These are phyloP conservation scores for Charaxes varanes DNA, from an alignment of 1,140 invertebrate species.

Conservation along the genomic window DNA sequence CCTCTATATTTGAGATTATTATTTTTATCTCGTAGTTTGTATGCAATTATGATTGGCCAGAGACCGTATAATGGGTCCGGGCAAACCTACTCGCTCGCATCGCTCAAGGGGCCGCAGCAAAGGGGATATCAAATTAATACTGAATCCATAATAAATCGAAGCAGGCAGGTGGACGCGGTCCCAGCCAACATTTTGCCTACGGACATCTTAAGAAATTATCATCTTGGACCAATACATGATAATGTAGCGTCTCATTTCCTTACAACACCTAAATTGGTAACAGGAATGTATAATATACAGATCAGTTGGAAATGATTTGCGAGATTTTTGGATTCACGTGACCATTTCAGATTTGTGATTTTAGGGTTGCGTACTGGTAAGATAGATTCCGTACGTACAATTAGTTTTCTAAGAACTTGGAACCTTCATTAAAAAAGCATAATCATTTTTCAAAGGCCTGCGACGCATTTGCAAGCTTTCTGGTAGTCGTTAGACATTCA, in stretches of 20 bases:
- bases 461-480: no score
- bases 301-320: conserved; percentile 22
- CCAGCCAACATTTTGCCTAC: conserved; percentile 58
- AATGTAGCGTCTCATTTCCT: conserved; percentile 25
- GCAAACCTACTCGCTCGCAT: conserved; percentile 53
- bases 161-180: conserved; percentile 64
- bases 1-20: no score
- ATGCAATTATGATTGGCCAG: conserved; percentile 67
- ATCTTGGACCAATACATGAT: conserved; percentile 38
- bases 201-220: conserved; percentile 68
- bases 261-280: conserved; percentile 27
- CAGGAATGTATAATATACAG: conserved; percentile 32
- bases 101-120: conserved; percentile 65
- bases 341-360: no score
- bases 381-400: no score
- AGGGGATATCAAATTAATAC: conserved; percentile 74
- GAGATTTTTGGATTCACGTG: conserved; percentile 23
- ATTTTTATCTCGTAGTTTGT: conserved; percentile 50
- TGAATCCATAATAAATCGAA: conserved; percentile 74
- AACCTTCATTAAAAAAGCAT: no score
- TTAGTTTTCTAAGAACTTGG: no score
- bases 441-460: no score
- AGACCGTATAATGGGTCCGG: conserved; percentile 63
- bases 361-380: no score
- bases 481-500: no score